These are phyloP conservation scores for Gymnopithys bicolor DNA, from an alignment of 2,797 vertebrate species.

Conservation along the genomic window DNA sequence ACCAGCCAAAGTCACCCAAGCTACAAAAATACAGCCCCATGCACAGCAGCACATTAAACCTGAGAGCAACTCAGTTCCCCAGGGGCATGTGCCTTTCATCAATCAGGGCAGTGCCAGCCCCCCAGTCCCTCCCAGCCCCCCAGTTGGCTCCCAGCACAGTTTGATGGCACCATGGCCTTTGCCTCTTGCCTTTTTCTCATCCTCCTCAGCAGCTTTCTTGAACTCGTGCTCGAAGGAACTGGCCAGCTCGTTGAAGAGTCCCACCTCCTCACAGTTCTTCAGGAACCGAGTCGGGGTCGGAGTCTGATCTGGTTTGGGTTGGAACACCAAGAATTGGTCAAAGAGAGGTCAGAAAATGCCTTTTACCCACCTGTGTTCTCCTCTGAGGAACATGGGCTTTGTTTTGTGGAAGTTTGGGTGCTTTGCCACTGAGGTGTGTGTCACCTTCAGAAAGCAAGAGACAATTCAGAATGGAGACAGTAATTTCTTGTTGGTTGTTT, in stretches of 20 bases:
- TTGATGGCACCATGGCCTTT: neutral
- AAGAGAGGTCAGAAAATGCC: neutral
- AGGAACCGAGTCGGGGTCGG: constrained; percentile 97
- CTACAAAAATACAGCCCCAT: neutral
- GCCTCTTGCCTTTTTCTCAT: constrained; percentile 87
- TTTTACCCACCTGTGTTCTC: neutral
- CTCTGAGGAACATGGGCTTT: rapidly evolving
- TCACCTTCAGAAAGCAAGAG: neutral
- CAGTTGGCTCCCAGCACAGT: neutral
- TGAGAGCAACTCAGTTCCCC: neutral
- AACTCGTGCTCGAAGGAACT: constrained; percentile 96
- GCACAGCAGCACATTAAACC: neutral
- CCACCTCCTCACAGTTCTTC: constrained; percentile 99
- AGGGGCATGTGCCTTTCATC: neutral
- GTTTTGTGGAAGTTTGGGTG: neutral
- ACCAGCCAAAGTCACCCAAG: neutral
- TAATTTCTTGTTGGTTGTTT: rapidly evolving
- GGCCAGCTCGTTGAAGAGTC: constrained; percentile 94
- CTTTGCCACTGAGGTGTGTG: neutral
- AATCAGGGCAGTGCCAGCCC: neutral
- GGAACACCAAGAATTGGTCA: neutral
- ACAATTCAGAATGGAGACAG: rapidly evolving
- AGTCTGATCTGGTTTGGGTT: constrained; percentile 87
- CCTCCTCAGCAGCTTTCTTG: constrained; percentile 90
- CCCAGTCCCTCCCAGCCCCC: neutral